Percentiles rank a stretch among this genome's conserved stretches.
phyloP scores from a whole-genome alignment of 2,113 vertebrate genomes.

The Pipra filicauda region DNA sequence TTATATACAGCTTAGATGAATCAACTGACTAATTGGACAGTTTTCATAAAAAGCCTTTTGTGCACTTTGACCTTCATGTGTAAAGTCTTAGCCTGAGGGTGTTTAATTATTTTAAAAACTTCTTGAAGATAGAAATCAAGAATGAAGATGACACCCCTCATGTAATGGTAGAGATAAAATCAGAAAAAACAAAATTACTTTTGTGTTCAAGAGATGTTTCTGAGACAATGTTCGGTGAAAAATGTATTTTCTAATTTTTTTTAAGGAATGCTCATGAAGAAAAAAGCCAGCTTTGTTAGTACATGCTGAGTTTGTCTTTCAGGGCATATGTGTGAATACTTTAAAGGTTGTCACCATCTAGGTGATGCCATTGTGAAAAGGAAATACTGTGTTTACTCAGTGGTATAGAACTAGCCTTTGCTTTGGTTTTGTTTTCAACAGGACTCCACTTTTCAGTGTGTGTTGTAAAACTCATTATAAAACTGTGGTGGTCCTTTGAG shows the following conservation, averaged over 20 bases:
- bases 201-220: neutral
- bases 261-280: neutral
- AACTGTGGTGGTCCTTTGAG: neutral
- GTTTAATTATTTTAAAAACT: neutral
- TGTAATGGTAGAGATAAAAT: neutral
- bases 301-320: neutral
- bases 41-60: neutral
- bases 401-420: neutral
- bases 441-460: neutral
- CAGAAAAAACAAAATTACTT: neutral
- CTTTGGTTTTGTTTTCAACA: neutral
- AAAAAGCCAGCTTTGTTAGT: neutral
- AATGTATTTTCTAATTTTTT: neutral
- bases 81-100: neutral
- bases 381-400: neutral
- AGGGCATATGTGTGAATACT: neutral
- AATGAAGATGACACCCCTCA: neutral
- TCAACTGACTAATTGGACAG: neutral
- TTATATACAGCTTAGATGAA: neutral
- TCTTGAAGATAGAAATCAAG: constrained; percentile 1
- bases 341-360: neutral
- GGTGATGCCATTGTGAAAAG: neutral
- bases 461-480: neutral
- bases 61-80: neutral
- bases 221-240: rapidly evolving